Evolutionary conservation across 2,113 vertebrate genomes (phyloP).

Genomic region (Sylvietta virens): DNA sequence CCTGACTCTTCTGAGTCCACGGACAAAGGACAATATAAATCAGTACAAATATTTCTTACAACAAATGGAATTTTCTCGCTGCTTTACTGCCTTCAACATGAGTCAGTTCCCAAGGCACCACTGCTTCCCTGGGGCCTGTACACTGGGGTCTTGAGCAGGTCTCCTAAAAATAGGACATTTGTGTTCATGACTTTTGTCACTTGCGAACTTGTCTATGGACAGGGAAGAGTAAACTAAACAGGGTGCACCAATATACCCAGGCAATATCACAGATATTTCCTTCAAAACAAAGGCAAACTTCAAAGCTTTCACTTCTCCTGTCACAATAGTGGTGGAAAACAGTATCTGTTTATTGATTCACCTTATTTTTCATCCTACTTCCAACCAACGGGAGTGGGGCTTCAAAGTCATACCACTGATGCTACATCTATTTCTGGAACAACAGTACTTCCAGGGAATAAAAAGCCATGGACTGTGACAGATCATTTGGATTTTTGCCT

Average conservation of each 20-base stretch:
- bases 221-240: neutral
- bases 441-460: neutral
- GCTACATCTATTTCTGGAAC: conserved; percentile 31
- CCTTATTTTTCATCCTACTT: conserved; percentile 8
- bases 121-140: neutral
- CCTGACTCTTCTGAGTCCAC: neutral
- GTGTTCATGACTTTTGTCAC: neutral
- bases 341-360: conserved; percentile 30
- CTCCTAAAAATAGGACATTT: neutral
- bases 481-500: conserved; percentile 1
- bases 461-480: neutral
- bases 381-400: neutral
- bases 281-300: conserved; percentile 10
- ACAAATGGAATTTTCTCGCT: neutral
- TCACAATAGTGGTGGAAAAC: neutral
- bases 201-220: neutral
- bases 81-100: neutral
- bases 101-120: neutral
- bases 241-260: neutral
- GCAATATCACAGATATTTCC: neutral
- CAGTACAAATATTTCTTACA: neutral
- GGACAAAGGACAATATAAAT: neutral
- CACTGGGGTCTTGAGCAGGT: neutral
- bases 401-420: neutral
- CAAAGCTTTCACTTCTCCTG: conserved; percentile 24